Conservation (phyloP, 2,113 vertebrate genomes). For the Uria aalge region DNA sequence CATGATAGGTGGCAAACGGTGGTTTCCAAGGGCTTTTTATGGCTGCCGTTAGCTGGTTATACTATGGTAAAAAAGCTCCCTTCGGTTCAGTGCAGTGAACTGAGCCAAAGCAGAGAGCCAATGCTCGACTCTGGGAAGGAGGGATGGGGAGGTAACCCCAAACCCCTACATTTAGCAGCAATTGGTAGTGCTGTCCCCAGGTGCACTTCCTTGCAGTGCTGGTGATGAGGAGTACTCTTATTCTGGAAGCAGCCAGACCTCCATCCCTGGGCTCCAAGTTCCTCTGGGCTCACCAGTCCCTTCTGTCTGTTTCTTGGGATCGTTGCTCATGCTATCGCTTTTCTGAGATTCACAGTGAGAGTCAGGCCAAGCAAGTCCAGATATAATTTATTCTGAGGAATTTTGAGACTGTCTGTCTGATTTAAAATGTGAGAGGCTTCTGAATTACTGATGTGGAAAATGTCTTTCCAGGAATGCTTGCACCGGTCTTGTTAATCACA, state of each 20-base stretch:
- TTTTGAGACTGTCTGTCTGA: neutral
- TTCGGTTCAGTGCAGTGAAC: neutral
- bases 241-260: neutral
- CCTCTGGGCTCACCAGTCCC: rapidly evolving
- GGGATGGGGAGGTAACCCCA: neutral
- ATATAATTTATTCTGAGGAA: neutral
- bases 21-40: neutral
- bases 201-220: neutral
- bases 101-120: neutral
- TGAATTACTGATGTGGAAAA: neutral
- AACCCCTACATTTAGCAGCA: neutral
- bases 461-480: neutral
- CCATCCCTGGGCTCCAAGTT: neutral
- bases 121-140: neutral
- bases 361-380: neutral
- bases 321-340: neutral
- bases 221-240: neutral
- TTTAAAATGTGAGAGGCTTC: neutral
- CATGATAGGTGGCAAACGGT: neutral
- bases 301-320: neutral
- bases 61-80: neutral
- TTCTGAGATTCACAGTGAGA: neutral
- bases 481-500: neutral
- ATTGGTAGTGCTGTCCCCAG: neutral
- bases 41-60: neutral